Percentiles rank a stretch among this genome's conserved stretches.
These are phyloP conservation scores for Heteractis magnifica DNA, from an alignment of 92 coral and sea anemone species.

Conservation along the genomic window DNA sequence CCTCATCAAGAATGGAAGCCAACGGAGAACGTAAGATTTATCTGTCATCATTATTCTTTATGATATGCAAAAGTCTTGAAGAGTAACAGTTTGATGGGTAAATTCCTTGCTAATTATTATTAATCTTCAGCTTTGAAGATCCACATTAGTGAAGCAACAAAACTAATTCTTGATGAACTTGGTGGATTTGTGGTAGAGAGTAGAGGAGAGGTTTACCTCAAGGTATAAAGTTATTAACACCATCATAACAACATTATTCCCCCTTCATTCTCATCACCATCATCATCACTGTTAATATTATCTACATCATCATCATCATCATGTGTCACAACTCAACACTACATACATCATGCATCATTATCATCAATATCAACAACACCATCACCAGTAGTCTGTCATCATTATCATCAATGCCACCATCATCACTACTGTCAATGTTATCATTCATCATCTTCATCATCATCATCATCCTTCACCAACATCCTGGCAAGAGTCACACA, in stretches of 20 bases:
- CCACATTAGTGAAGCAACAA: constrained; percentile 82
- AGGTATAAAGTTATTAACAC: constrained; percentile 41
- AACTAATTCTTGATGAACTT: constrained; percentile 66
- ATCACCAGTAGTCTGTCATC: background rate
- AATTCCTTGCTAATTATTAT: background rate
- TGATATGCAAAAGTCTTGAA: background rate
- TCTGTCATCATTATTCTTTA: background rate
- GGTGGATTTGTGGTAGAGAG: constrained; percentile 74
- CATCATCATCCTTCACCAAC: background rate
- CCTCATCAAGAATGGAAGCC: constrained; percentile 96
- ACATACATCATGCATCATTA: background rate
- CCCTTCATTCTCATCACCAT: background rate
- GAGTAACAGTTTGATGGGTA: background rate
- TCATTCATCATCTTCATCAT: background rate
- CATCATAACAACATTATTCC: background rate
- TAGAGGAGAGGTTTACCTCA: constrained; percentile 76
- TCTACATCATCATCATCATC: background rate
- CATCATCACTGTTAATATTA: background rate
- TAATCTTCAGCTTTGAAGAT: constrained; percentile 61
- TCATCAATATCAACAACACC: background rate
- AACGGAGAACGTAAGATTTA: constrained; percentile 79
- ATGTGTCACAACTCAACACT: background rate
- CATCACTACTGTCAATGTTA: background rate
- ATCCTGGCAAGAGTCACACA: background rate
- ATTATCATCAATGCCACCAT: background rate